Conservation (phyloP, 1,140 invertebrate genomes). For the Trachymyrmex cornetzi region DNA sequence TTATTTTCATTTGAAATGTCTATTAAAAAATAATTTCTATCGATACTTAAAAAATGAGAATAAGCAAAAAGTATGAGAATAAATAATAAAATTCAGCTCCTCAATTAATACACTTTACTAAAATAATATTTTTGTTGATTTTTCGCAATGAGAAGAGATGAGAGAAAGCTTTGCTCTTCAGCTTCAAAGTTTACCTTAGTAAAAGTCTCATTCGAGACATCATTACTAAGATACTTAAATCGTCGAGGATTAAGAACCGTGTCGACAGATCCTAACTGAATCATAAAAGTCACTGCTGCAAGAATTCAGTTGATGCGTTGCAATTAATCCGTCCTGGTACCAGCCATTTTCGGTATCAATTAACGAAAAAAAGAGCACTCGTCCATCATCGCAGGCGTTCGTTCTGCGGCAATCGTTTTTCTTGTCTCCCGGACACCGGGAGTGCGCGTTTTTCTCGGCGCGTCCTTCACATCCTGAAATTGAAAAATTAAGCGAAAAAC, state of each 20-base stretch:
- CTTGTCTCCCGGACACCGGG: constrained; percentile 24
- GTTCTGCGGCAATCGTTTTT: constrained; percentile 33
- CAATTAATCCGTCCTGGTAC: constrained; percentile 1
- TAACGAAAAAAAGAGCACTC: constrained; percentile 35
- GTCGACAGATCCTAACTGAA: constrained; percentile 4
- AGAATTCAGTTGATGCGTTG: background rate
- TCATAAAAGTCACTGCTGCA: background rate
- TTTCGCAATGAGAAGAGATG: background rate
- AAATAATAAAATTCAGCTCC: background rate
- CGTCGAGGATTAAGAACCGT: background rate
- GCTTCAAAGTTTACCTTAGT: background rate
- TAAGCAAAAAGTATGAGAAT: background rate
- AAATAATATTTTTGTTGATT: constrained; percentile 36
- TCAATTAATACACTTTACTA: background rate
- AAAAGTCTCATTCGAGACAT: background rate
- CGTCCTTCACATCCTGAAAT: constrained; percentile 47
- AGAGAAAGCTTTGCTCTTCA: background rate
- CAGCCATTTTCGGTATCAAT: constrained; percentile 32
- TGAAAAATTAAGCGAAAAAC: constrained; percentile 65
- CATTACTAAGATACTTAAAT: constrained; percentile 1
- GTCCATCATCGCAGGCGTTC: constrained; percentile 29
- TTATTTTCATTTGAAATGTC: background rate
- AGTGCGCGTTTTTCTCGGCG: constrained; percentile 35
- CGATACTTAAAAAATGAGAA: background rate
- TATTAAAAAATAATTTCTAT: background rate